Evolutionary conservation across 2,113 vertebrate genomes (phyloP), one percentile per base, ranked within the genome.

Genomic region (Probosciger aterrimus): DNA sequence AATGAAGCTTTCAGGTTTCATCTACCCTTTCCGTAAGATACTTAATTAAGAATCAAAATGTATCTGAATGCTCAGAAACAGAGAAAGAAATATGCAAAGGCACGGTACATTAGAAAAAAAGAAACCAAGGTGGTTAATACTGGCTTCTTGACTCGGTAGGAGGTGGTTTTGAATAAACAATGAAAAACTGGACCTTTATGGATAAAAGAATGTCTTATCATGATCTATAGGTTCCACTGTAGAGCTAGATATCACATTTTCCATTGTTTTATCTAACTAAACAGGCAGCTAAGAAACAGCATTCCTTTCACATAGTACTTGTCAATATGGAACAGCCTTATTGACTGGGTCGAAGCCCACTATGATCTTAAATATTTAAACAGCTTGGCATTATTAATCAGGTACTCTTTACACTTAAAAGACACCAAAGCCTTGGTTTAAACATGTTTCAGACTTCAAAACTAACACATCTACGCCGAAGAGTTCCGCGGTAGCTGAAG

Each of bases 331-430:
- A 92, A 79, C 18, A 90, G 62, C 43, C 85, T 47, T 82, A 85
- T 50, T 86, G 81, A 84, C 35, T 18, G 5, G 20, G 69, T 52
- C 73, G 79, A 95, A 50, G 44, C 46, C 73, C 44, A 55, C 39
- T 41, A 39, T 11, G 57, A 47, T 84, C 73, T 77, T 81, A 86
- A 59, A 87, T 91, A 86, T 80, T 90, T 92, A 95, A 90, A 87
- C 71, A 86, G 59, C 85, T 39, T 17, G 31, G 85, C 85, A 35
- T 67, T 65, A 75, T 82, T 90, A 95, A 95, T 92, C 78, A 47
- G 53, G 30, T 47, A 47, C 31, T 77, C 68, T 77, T 92, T 82
- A 83, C 80, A 70, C 62, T 43, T 31, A 30, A 30, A 30, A 11
- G 76, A 37, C 52, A 60, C 57, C 1, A 0, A 55, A 52, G 46